Conservation (phyloP, 2,113 vertebrate species). For the Bubalus kerabau region DNA sequence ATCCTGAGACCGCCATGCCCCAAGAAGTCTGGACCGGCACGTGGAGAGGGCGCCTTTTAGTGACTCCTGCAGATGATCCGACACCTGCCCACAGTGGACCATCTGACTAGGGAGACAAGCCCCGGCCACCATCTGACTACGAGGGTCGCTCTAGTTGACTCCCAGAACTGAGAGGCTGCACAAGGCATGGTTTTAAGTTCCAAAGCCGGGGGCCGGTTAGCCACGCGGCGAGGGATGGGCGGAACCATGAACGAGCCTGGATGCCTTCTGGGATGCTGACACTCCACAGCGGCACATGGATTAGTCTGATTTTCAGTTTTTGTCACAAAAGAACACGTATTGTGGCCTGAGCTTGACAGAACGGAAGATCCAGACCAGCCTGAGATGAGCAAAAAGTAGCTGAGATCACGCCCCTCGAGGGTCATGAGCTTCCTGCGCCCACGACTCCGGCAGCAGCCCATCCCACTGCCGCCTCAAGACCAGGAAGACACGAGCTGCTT, state of each 20-base stretch:
- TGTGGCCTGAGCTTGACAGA: not conserved
- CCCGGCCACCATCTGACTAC: not conserved
- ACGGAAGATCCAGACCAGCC: not conserved
- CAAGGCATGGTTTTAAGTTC: not conserved
- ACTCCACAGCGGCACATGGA: not conserved
- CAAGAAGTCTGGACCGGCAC: not conserved
- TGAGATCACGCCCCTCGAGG: not conserved
- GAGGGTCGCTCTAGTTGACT: not conserved
- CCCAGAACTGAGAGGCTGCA: not conserved
- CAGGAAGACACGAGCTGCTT: not conserved
- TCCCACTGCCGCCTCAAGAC: not conserved
- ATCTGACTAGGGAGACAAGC: not conserved
- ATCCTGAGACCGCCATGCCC: fast-evolving
- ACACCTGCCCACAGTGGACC: not conserved
- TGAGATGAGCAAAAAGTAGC: not conserved
- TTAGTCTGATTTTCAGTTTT: not conserved
- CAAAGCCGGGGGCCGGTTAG: not conserved
- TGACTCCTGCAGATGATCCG: not conserved
- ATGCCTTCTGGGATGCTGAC: not conserved
- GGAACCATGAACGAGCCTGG: not conserved
- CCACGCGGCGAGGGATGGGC: too few species aligned
- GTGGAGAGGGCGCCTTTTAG: not conserved
- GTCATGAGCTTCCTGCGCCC: not conserved
- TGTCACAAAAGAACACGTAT: not conserved
- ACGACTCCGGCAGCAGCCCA: not conserved